Percentiles rank a stretch among this genome's conserved stretches.
Evolutionary conservation across 2,797 vertebrate species (phyloP).

Genomic region (Notolepis coatsorum): DNA sequence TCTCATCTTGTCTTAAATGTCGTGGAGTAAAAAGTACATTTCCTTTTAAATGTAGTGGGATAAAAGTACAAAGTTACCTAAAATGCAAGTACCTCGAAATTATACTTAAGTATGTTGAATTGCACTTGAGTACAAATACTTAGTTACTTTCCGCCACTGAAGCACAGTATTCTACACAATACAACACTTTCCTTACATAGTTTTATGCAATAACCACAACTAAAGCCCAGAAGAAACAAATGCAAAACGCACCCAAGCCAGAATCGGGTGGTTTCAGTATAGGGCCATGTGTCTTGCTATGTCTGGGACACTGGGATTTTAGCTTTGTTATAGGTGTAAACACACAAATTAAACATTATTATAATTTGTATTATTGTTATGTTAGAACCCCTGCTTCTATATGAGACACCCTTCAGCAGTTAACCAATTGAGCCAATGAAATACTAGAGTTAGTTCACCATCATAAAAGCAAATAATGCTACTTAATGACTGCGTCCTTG

Average conservation of each 20-base stretch:
- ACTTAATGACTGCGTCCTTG: slow-evolving; percentile 64
- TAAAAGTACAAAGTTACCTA: no score
- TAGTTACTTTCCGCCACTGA: no score
- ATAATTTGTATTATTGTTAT: slow-evolving; percentile 60
- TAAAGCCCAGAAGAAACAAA: neutral
- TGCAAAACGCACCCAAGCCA: slow-evolving; percentile 8
- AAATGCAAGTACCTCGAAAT: no score
- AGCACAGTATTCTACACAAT: neutral
- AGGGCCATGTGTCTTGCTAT: neutral
- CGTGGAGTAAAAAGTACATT: no score
- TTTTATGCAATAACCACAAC: neutral
- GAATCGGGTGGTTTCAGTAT: slow-evolving; percentile 29
- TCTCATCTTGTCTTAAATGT: no score
- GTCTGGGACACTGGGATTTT: neutral
- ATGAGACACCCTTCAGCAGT: slow-evolving; percentile 56
- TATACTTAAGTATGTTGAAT: no score
- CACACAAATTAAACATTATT: slow-evolving; percentile 59
- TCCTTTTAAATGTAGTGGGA: no score
- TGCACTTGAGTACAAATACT: no score
- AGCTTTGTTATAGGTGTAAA: slow-evolving; percentile 27
- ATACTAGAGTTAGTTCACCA: slow-evolving; percentile 52
- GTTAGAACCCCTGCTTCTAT: slow-evolving; percentile 59
- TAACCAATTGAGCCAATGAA: slow-evolving; percentile 68
- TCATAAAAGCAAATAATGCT: slow-evolving; percentile 63
- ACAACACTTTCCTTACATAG: neutral